Conservation (phyloP, 2,888 invertebrate genomes). For the Pristionchus arcanus region DNA sequence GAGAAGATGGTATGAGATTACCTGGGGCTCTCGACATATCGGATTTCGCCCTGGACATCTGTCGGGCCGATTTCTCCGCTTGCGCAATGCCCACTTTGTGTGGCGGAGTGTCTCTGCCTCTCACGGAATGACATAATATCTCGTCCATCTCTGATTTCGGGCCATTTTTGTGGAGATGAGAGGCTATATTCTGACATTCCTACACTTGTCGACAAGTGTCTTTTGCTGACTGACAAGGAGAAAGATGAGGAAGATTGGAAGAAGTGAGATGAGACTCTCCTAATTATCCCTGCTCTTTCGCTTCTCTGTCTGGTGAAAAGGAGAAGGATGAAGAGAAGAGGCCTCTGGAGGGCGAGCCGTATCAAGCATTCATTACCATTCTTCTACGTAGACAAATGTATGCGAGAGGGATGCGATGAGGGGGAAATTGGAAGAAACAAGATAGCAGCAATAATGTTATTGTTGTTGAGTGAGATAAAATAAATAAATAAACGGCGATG, state of each 20-base stretch:
- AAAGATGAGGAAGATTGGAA: neutral
- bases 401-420: neutral
- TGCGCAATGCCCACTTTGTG: neutral
- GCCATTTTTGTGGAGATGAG: no score
- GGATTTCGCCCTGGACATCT: slow-evolving; percentile 33
- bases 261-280: neutral
- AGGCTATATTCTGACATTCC: no score
- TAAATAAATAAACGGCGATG: neutral
- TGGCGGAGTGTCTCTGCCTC: neutral
- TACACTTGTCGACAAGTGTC: slow-evolving; percentile 21
- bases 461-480: neutral
- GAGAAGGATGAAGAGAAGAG: neutral
- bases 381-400: slow-evolving; percentile 4
- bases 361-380: slow-evolving; percentile 51
- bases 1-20: slow-evolving; percentile 39
- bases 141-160: neutral
- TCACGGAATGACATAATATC: neutral
- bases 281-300: neutral
- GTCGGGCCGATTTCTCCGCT: neutral
- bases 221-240: neutral
- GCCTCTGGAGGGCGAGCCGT: neutral
- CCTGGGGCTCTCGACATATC: neutral
- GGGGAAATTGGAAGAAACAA: neutral
- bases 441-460: neutral
- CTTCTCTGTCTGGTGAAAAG: neutral